Evolutionary conservation across 2,888 invertebrate genomes (phyloP), one percentile per base, ranked within the genome.

Genomic region (Keiferia lycopersicella): DNA sequence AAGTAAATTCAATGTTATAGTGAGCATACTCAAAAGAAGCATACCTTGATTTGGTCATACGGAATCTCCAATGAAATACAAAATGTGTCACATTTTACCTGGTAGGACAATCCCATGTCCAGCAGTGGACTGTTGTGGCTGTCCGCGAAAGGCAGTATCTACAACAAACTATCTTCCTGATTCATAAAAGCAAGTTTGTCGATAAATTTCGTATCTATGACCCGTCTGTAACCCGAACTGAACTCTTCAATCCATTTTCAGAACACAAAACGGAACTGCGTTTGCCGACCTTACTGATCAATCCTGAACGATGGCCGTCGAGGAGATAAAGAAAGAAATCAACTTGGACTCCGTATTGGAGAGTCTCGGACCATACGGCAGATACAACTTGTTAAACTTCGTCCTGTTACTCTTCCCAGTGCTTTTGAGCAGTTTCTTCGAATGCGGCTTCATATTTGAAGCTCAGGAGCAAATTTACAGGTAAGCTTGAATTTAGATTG

Each of bases 371-470:
- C 89, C 91, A 30, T 86, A 90, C 66, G 87, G 91, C 12, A 79
- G 88, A 67, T 91, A 88, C 75, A 91, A 91, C 74, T 73, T 91
- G 53, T 73, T 91, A 69, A 90, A 90, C 73, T 91, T 90, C 69
- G 87, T 84, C 10, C 71, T 91, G 0, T 73, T 91, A 0, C 80
- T 91, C 1, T 91, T 85, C 67, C 91, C 91, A 7, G 73, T 91
- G 62, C 69, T 91, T 50, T 67, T 91, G 69, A 91, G 90, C 73
- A 85, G 86, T 68, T 91, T 91, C 78, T 91, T 85, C 65, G 91
- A 91, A 62, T 89, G 90, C 67, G 91, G 91, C 0, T 91, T 86
- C 69, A 90, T 91, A 64, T 91, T 90, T 75, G 91, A 91, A 76
- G 91, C 91, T 0, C 86, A 86, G 65, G 83, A 86, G 68, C 81